Evolutionary conservation across 2,113 vertebrate species (phyloP).

Genomic region (Budorcas taxicolor): DNA sequence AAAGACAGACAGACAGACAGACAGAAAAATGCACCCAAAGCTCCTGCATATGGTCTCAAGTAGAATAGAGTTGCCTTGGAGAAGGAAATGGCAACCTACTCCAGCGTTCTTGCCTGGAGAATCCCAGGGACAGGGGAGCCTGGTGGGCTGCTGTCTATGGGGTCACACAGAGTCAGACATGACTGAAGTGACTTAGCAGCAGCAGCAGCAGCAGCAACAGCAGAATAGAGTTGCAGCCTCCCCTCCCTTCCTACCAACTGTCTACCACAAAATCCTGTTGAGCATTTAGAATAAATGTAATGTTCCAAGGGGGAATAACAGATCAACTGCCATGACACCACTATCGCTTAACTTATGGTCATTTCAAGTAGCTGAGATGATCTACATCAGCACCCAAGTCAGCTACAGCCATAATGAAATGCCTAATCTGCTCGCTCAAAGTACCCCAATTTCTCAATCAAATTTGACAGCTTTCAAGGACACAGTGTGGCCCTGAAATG

Average conservation of each 20-base stretch:
- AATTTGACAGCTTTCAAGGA: slow-evolving; percentile 51
- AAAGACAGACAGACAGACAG: not conserved
- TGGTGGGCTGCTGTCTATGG: too few relatives aligned
- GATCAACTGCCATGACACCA: slow-evolving; percentile 1
- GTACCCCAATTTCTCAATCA: slow-evolving; percentile 51
- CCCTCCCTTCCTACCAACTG: not conserved
- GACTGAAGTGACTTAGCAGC: too few relatives aligned
- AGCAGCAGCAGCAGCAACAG: too few relatives aligned
- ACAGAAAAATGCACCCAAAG: not conserved
- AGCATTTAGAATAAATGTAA: slow-evolving; percentile 38
- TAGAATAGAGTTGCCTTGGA: not conserved
- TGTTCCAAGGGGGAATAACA: slow-evolving; percentile 27
- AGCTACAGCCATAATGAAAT: slow-evolving; percentile 44
- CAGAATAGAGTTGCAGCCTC: not conserved
- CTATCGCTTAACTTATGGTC: not conserved
- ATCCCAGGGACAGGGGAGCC: too few relatives aligned
- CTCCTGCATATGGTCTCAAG: not conserved
- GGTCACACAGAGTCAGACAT: too few relatives aligned
- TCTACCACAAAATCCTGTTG: slow-evolving; percentile 4
- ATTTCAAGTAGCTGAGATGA: slow-evolving; percentile 23
- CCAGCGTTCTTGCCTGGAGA: too few relatives aligned
- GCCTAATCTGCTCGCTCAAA: slow-evolving; percentile 1
- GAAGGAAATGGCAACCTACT: too few relatives aligned
- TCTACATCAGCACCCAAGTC: slow-evolving; percentile 22
- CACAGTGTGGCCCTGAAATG: not conserved